Base-by-base conservation (phyloP, 2,888 invertebrate genomes). In the Gymnoscelis rufifasciata region DNA sequence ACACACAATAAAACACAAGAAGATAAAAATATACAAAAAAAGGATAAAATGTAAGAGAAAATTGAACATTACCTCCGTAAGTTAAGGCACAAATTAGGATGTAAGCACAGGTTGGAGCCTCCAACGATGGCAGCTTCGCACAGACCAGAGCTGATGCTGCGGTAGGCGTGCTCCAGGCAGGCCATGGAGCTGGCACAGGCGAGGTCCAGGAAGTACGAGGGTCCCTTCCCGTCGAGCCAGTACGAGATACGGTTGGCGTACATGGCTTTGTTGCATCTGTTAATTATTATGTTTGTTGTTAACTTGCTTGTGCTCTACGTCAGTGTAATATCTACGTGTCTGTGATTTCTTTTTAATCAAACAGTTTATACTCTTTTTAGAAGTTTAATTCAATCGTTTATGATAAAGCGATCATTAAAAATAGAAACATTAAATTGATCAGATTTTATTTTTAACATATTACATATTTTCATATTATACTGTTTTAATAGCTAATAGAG, bases 111-210 rank as follows among this genome's bases (percentile, higher is more conserved):
- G 54, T 88, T 90, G 31, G 86, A 83, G 1, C 91, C 91, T 0
- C 90, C 91, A 0, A 92, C 91, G 26, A 92, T 80, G 2, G 92
- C 92, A 0, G 74, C 66, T 1, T 77, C 76, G 31, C 77, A 75
- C 4, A 68, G 64, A 0, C 77, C 77, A 0, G 57, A 59, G 8
- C 60, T 64, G 11, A 79, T 71, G 28, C 62, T 59, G 1, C 57
- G 48, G 42, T 66, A 75, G 0, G 78, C 78, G n/a, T 71, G 63
- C 19, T 78, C 72, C 0, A 77, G 23, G 14, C 67, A 69, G 0
- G 66, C 65, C 52, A 62, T 63, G 1, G 73, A 70, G 19, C 76
- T 70, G 7, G 65, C 58, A 27, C 75, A 73, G 0, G 68, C 65
- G 7, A 64, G 30, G 52, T 78, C 76, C 0, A 78, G 30, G 0